A percentile compares a stretch with the other conserved stretches of the same genome.
These are phyloP conservation scores for Salmo trutta DNA, from an alignment of 2,797 vertebrate species.

Conservation along the genomic window DNA sequence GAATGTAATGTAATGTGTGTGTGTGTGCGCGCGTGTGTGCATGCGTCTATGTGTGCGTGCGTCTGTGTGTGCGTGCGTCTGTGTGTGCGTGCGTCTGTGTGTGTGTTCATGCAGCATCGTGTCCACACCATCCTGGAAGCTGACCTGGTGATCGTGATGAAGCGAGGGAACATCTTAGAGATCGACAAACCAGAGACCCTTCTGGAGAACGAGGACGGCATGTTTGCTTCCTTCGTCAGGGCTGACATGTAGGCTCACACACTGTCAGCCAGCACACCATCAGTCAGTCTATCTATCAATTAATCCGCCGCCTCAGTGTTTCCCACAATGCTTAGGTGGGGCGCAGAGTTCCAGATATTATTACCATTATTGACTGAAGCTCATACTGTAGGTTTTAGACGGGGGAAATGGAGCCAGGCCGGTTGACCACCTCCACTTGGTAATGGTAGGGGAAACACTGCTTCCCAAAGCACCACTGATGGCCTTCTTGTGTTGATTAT, in stretches of 20 bases:
- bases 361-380: not conserved
- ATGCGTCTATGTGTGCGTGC: conserved; percentile 3
- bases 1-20: conserved; percentile 1
- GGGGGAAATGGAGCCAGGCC: not conserved
- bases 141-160: conserved; percentile 98
- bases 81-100: conserved; percentile 1
- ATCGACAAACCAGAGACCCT: conserved; percentile 88
- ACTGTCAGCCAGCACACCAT: not conserved
- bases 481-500: not conserved
- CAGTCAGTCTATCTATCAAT: conserved; percentile 5
- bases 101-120: conserved; percentile 81
- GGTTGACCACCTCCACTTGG: not conserved
- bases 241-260: conserved; percentile 86
- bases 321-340: not conserved
- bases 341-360: not conserved
- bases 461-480: not conserved
- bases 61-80: conserved; percentile 17
- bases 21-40: not conserved
- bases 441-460: not conserved
- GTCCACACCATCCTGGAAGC: conserved; percentile 98
- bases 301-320: not conserved
- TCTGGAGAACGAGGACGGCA: conserved; percentile 86
- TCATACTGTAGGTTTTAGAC: not conserved
- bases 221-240: conserved; percentile 93
- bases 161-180: conserved; percentile 94